A percentile compares a stretch with the other conserved stretches of the same genome.
phyloP scores from a whole-genome alignment of 2,113 vertebrate species.

The Felis chaus region DNA sequence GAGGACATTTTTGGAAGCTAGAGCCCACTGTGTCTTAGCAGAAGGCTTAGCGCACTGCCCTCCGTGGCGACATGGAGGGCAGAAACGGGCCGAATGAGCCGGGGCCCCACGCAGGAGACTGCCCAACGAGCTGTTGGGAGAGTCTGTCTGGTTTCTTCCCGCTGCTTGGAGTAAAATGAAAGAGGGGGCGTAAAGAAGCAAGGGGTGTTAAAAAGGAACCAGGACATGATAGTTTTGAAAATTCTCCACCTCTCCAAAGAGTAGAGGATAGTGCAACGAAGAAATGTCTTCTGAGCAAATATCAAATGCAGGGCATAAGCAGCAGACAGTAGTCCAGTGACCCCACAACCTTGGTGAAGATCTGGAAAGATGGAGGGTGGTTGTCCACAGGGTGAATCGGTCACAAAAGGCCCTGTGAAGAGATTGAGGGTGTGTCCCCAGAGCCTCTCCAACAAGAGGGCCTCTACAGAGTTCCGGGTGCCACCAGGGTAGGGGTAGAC shows the following conservation, averaged over 20 bases:
- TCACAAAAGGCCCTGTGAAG: background rate
- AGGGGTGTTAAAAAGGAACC: background rate
- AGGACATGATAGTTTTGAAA: background rate
- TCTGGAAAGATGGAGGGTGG: background rate
- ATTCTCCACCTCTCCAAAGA: background rate
- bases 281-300: background rate
- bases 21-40: background rate
- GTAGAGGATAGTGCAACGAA: background rate
- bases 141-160: background rate
- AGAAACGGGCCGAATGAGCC: accelerated
- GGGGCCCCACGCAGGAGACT: accelerated
- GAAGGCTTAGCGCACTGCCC: accelerated
- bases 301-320: background rate
- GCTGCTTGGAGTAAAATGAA: background rate
- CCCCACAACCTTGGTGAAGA: background rate
- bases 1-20: background rate
- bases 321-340: accelerated
- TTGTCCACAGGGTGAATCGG: accelerated
- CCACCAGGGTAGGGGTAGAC: accelerated
- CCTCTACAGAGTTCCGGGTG: no score
- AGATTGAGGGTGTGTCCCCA: accelerated
- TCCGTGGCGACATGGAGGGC: accelerated
- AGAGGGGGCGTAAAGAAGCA: background rate
- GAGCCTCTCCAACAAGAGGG: accelerated
- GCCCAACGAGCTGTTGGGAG: background rate